Conservation (phyloP, 92 coral and sea anemone species). For the Porites divaricata region DNA sequence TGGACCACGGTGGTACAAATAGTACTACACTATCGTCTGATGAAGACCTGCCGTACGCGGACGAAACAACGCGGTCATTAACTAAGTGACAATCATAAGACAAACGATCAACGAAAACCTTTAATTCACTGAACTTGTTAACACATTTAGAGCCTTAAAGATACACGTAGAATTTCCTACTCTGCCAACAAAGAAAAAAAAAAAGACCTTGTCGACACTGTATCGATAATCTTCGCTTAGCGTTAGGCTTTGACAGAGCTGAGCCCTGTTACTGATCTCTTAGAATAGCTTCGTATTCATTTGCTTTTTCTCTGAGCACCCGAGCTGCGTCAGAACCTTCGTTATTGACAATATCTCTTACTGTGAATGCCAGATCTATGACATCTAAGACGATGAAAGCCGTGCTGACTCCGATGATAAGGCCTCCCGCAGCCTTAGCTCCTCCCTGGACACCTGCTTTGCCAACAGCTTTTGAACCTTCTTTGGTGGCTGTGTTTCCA, state of each 20-base stretch:
- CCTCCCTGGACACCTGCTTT: background rate
- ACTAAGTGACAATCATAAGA: no score
- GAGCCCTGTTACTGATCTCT: background rate
- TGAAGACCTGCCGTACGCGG: no score
- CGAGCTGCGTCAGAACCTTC: slow-evolving; percentile 31
- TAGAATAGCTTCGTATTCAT: slow-evolving; percentile 15
- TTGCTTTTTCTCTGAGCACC: slow-evolving; percentile 20
- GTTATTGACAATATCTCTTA: slow-evolving; percentile 31
- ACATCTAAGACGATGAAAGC: slow-evolving; percentile 17
- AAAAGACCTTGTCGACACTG: no score
- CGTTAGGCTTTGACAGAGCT: no score
- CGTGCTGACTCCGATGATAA: slow-evolving; percentile 9
- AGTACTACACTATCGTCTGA: no score
- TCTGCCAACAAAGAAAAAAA: background rate
- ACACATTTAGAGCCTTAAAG: no score
- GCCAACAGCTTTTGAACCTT: slow-evolving; percentile 1
- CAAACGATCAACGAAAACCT: no score
- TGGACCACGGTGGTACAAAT: no score
- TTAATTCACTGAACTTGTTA: no score
- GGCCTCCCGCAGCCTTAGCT: slow-evolving; percentile 9
- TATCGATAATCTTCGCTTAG: no score
- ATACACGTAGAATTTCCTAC: background rate
- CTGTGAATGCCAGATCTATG: slow-evolving; percentile 22
- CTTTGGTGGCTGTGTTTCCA: background rate
- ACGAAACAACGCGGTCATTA: no score